A percentile compares a stretch with the other conserved stretches of the same genome.
phyloP scores from a whole-genome alignment of 2,888 invertebrate species.

The Hyalella azteca region DNA sequence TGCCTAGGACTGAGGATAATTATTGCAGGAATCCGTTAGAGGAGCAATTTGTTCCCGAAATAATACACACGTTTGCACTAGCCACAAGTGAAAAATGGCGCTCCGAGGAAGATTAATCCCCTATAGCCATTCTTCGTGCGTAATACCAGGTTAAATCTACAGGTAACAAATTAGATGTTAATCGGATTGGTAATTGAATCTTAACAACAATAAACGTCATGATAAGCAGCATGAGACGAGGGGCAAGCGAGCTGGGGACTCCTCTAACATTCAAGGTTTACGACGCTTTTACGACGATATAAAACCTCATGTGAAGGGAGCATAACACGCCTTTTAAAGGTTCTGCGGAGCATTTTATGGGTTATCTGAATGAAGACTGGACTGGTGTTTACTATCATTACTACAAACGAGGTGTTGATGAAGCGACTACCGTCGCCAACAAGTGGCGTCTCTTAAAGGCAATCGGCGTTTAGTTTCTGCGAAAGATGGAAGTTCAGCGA shows the following conservation, averaged over 20 bases:
- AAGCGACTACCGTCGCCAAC: constrained; percentile 32
- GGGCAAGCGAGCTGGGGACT: constrained; percentile 19
- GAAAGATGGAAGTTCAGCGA: neutral
- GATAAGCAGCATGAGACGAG: constrained; percentile 38
- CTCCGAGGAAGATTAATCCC: constrained; percentile 5
- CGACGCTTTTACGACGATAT: constrained; percentile 43
- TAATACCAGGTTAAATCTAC: constrained; percentile 27
- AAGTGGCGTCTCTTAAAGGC: constrained; percentile 26
- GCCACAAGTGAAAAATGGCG: neutral
- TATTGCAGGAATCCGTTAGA: constrained; percentile 14
- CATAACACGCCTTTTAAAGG: constrained; percentile 35
- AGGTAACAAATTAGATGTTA: constrained; percentile 40
- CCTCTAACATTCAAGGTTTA: constrained; percentile 39
- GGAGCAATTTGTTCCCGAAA: neutral
- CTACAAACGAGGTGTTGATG: constrained; percentile 38
- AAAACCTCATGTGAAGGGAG: constrained; percentile 40
- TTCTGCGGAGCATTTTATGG: constrained; percentile 54
- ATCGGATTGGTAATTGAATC: constrained; percentile 37
- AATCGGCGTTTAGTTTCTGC: neutral
- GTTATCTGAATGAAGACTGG: constrained; percentile 58
- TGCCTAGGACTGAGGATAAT: constrained; percentile 2
- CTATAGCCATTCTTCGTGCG: neutral
- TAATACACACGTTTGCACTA: neutral
- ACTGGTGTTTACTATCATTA: constrained; percentile 43
- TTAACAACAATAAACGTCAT: constrained; percentile 39